A percentile compares a stretch with the other conserved stretches of the same genome.
phyloP scores from a whole-genome alignment of 2,113 vertebrate species.

The Neoarius graeffei region DNA sequence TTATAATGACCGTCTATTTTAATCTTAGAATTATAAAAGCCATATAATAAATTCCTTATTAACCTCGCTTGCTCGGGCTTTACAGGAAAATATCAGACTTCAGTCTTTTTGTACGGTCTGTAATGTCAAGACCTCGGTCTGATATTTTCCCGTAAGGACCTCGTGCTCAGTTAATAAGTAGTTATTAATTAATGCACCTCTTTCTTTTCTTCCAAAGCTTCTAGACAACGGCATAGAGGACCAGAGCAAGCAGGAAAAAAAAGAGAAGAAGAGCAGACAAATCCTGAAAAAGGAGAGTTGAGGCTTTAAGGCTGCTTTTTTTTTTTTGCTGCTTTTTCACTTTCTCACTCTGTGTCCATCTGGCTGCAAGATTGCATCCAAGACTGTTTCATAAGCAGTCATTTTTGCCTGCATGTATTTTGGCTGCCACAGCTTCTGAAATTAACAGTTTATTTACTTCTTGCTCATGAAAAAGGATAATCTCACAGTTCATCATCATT shows the following conservation, averaged over 20 bases:
- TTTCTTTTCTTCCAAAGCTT: slow-evolving; percentile 42
- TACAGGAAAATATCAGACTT: no score
- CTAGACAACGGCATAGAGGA: slow-evolving; percentile 34
- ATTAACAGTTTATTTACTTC: neutral
- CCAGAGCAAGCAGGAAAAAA: slow-evolving; percentile 45
- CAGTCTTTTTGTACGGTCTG: no score
- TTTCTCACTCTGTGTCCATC: slow-evolving; percentile 63
- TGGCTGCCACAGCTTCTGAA: neutral
- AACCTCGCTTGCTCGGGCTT: no score
- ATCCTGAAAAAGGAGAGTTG: slow-evolving; percentile 24
- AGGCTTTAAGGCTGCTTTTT: slow-evolving; percentile 19
- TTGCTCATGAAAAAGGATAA: neutral
- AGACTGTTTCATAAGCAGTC: slow-evolving; percentile 62
- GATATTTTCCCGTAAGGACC: no score
- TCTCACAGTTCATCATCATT: neutral
- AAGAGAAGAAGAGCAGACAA: slow-evolving; percentile 49
- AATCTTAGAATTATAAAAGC: no score
- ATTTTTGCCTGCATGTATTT: slow-evolving; percentile 33
- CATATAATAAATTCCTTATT: no score
- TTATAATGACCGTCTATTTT: no score
- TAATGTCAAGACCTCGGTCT: no score
- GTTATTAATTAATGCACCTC: neutral
- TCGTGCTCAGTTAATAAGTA: no score
- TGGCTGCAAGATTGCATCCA: slow-evolving; percentile 61
- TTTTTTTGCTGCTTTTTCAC: slow-evolving; percentile 55